These are phyloP conservation scores for Lates calcarifer DNA, from an alignment of 2,113 vertebrate species.

Conservation along the genomic window DNA sequence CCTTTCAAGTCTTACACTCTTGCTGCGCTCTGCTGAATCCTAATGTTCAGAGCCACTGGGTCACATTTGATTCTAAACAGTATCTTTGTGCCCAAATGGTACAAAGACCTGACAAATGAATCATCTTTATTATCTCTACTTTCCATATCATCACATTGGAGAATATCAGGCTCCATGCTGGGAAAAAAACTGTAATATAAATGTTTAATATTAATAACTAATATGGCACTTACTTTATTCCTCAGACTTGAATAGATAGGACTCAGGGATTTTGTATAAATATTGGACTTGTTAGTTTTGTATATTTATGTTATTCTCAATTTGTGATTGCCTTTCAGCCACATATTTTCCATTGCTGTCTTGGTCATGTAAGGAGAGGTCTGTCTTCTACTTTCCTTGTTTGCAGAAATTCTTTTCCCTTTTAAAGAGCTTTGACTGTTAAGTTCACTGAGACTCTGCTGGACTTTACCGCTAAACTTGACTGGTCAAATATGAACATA, in stretches of 20 bases:
- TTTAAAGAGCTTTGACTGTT: not conserved
- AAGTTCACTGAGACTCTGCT: not conserved
- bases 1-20: not conserved
- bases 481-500: conserved; percentile 6
- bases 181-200: too few species aligned
- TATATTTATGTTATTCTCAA: not conserved
- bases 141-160: not conserved
- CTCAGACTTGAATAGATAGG: too few species aligned
- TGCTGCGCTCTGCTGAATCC: not conserved
- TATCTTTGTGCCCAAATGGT: not conserved
- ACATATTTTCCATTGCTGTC: too few species aligned
- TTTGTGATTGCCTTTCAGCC: too few species aligned
- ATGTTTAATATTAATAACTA: not conserved
- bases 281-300: not conserved
- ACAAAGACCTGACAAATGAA: not conserved
- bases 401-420: not conserved
- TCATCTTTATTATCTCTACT: not conserved
- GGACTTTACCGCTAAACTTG: not conserved
- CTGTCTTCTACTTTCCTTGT: not conserved
- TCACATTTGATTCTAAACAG: not conserved
- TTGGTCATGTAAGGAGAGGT: not conserved
- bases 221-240: not conserved
- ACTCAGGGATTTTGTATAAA: not conserved
- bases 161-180: not conserved
- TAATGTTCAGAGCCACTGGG: not conserved